Percentiles rank a stretch among this genome's conserved stretches.
Conservation (phyloP, 92 coral and sea anemone genomes). For the Heliopora coerulea region DNA sequence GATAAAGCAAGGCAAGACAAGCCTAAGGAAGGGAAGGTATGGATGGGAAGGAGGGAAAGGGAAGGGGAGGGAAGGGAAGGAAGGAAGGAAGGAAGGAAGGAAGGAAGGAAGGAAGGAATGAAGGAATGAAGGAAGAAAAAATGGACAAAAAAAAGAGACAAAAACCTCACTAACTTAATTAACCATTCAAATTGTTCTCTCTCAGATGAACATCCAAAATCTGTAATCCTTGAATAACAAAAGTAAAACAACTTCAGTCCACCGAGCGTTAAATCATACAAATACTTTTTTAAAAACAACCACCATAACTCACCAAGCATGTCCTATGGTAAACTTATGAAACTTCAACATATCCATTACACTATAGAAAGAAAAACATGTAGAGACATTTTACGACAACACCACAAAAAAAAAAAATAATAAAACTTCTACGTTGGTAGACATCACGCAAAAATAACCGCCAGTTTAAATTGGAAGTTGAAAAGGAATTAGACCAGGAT, state of each 20-base stretch:
- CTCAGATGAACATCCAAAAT: conserved; percentile 89
- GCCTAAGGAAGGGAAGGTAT: background rate
- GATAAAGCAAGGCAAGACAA: too few species aligned
- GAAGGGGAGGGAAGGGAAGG: too few species aligned
- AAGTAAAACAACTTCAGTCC: background rate
- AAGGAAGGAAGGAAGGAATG: too few species aligned
- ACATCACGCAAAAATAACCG: too few species aligned
- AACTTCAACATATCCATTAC: conserved; percentile 98
- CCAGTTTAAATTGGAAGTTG: too few species aligned
- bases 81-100: too few species aligned
- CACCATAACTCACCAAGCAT: conserved; percentile 81
- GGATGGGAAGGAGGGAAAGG: too few species aligned
- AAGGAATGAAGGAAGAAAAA: too few species aligned
- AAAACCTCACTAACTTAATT: conserved; percentile 69
- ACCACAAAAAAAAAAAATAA: background rate
- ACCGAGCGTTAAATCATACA: background rate
- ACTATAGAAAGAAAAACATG: conserved; percentile 40
- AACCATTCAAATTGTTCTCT: conserved; percentile 91
- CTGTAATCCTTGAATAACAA: conserved; percentile 75
- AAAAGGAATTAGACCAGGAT: too few species aligned
- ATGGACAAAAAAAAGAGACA: background rate
- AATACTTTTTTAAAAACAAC: background rate
- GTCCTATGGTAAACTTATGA: conserved; percentile 97
- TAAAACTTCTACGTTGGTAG: too few species aligned
- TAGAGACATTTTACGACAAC: background rate